Percentiles rank a stretch among this genome's conserved stretches.
phyloP scores from a whole-genome alignment of 1,140 invertebrate species.

The Gryon sp. region DNA sequence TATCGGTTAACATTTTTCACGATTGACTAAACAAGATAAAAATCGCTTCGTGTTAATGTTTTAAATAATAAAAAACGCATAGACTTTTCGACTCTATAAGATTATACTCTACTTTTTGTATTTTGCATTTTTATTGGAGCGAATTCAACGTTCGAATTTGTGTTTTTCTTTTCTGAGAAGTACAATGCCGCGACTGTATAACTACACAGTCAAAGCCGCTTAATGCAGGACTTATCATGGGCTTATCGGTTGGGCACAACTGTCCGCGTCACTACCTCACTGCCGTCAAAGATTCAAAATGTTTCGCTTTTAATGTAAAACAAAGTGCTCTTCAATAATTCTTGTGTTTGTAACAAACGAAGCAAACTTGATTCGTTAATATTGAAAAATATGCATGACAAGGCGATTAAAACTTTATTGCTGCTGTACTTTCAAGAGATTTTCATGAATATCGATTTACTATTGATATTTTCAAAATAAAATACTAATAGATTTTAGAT shows the following conservation, averaged over 20 bases:
- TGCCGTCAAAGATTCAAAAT: slow-evolving; percentile 46
- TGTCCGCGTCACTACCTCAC: slow-evolving; percentile 23
- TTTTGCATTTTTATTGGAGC: slow-evolving; percentile 22
- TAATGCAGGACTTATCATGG: slow-evolving; percentile 45
- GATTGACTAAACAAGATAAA: background rate
- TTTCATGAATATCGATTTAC: too few relatives aligned
- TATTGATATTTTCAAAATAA: too few relatives aligned
- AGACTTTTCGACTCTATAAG: slow-evolving; percentile 31
- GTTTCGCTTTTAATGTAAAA: slow-evolving; percentile 38
- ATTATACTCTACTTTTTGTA: slow-evolving; percentile 24
- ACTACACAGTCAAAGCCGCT: slow-evolving; percentile 52
- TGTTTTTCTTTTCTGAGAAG: slow-evolving; percentile 27
- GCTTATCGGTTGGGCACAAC: slow-evolving; percentile 43
- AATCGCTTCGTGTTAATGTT: too few relatives aligned
- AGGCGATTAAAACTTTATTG: background rate
- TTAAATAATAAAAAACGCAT: slow-evolving; percentile 14
- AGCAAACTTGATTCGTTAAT: slow-evolving; percentile 9
- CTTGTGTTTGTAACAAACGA: slow-evolving; percentile 1
- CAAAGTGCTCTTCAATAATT: slow-evolving; percentile 40
- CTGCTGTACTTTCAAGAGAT: too few relatives aligned
- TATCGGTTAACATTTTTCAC: too few relatives aligned
- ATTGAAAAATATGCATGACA: slow-evolving; percentile 1
- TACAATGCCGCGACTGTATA: slow-evolving; percentile 42
- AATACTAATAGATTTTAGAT: too few relatives aligned
- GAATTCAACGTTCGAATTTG: slow-evolving; percentile 30